Evolutionary conservation across 2,113 vertebrate species (phyloP).

Genomic region (Uropsilus gracilis): DNA sequence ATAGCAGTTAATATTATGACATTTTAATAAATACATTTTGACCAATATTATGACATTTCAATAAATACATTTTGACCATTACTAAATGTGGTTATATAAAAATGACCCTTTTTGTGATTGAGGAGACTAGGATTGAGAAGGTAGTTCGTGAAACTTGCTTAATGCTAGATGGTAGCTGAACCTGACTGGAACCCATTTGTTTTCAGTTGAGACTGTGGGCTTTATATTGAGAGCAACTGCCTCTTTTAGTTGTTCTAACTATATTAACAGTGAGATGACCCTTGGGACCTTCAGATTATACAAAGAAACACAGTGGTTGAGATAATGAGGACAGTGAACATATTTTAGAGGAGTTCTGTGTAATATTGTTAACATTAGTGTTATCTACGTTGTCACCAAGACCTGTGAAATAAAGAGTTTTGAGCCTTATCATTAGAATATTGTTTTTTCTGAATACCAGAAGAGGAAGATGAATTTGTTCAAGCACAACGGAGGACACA

Average conservation of each 20-base stretch:
- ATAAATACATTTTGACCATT: not conserved
- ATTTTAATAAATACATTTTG: not conserved
- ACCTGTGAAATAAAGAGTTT: not conserved
- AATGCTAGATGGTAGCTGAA: not conserved
- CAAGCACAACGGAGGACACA: not conserved
- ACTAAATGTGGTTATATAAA: not conserved
- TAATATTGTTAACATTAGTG: not conserved
- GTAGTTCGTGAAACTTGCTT: not conserved
- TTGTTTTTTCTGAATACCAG: not conserved
- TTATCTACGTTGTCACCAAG: not conserved
- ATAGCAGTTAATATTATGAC: not conserved
- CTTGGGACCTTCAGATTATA: not conserved
- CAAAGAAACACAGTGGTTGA: not conserved
- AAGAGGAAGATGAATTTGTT: not conserved
- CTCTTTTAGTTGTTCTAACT: not conserved
- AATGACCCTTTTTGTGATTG: not conserved
- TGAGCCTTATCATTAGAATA: not conserved
- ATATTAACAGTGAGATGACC: not conserved
- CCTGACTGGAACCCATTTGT: not conserved
- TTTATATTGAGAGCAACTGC: not conserved
- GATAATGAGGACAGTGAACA: not conserved
- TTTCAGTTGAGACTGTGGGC: not conserved
- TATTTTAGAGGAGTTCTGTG: slow-evolving; percentile 15
- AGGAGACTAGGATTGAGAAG: not conserved
- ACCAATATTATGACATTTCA: not conserved